Evolutionary conservation across 2,888 invertebrate species (phyloP), one percentile per base, ranked within the genome.

Genomic region (Bursaphelenchus okinawaensis): DNA sequence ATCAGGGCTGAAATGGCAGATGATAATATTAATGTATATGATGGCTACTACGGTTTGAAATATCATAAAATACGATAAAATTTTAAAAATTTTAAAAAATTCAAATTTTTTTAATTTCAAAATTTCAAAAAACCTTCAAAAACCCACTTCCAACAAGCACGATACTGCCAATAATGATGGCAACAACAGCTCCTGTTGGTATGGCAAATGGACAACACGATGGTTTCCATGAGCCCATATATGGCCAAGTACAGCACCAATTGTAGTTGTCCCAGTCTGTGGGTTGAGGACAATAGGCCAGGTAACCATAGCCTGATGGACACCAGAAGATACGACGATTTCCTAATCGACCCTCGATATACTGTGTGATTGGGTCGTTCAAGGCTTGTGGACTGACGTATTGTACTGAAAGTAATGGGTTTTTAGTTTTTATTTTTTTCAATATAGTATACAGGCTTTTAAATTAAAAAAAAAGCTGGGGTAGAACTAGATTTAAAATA

Each of bases 221-320:
- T 0, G 82, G 82, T 72, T 82, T 82, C 82, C 82, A 82, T 19
- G 68, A 68, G 29, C 77, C 75, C 69, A 79, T 70, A 54, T 82
- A 82, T 7, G 82, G 82, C 77, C 78, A 82, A 22, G 80, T 82
- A 65, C 76, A 76, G 66, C 76, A 77, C 76, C 73, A 76, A 52
- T 76, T 82, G 73, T 82, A 83, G 67, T 79, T 83, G 70, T 82
- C 82, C 81, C 81, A 82, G 58, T 82, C 82, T 50, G 82, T 82
- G 27, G 82, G 82, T 65, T 82, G 82, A 7, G 82, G 82, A 57
- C 82, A 82, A 68, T 77, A 82, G 12, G 81, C 79, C 61, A 82
- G 68, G 60, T 82, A 83, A 22, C 81, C 82, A 63, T 82, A 82
- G 56, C 82, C 82, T 55, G 77, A 77, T n/a, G 82, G 82, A 58